Conservation (phyloP, 2,888 invertebrate species). For the Lumbricus terrestris region DNA sequence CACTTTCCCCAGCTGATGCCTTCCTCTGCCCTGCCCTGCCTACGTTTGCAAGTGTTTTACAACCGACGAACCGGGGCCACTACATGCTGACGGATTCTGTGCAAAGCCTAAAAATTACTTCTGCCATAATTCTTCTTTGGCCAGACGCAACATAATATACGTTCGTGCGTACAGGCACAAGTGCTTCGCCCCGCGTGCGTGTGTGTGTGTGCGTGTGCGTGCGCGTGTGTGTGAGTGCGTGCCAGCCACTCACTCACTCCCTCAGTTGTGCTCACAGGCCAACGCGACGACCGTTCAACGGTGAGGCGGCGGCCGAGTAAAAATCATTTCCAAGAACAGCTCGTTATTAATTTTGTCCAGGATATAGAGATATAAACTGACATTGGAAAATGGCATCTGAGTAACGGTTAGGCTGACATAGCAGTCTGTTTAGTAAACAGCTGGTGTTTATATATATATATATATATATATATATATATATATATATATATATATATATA, state of each 20-base stretch:
- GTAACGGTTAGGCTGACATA: neutral
- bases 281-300: neutral
- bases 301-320: neutral
- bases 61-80: neutral
- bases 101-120: neutral
- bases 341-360: conserved; percentile 16
- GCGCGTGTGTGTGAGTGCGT: neutral
- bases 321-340: conserved; percentile 12
- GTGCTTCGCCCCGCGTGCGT: neutral
- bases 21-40: too few relatives aligned
- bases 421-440: neutral
- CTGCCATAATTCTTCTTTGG: neutral
- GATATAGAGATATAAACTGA: neutral
- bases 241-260: neutral
- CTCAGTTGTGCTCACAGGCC: neutral
- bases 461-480: neutral
- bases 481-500: neutral
- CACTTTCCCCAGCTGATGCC: neutral
- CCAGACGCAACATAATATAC: neutral
- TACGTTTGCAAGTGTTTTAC: neutral
- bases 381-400: neutral
- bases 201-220: neutral
- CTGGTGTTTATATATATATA: neutral
- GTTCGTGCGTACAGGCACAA: neutral
- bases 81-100: neutral